Evolutionary conservation across 2,888 invertebrate genomes (phyloP).

Genomic region (Andrena chrysosceles): DNA sequence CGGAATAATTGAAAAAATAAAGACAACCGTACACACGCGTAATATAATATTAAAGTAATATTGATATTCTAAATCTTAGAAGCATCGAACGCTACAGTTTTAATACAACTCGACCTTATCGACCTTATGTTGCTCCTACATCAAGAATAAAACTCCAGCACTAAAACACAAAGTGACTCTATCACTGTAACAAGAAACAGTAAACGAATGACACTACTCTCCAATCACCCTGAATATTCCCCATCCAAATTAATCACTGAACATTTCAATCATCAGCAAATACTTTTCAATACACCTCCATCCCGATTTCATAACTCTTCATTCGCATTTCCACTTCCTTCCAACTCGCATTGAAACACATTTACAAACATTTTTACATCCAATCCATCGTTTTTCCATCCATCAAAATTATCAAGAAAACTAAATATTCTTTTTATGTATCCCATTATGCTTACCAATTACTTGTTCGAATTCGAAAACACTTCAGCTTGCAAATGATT

Average conservation of each 20-base stretch:
- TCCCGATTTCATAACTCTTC: neutral
- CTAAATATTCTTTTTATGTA: no score
- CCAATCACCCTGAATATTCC: neutral
- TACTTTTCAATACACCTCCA: neutral
- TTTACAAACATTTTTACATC: no score
- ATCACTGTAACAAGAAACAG: neutral
- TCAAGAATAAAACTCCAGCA: neutral
- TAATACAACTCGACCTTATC: no score
- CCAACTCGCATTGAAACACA: neutral
- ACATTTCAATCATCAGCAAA: neutral
- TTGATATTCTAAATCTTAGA: no score
- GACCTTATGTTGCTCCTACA: neutral
- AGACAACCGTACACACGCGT: no score
- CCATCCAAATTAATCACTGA: no score
- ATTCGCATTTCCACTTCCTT: neutral
- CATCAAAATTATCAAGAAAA: no score
- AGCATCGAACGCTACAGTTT: no score
- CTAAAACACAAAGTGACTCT: neutral
- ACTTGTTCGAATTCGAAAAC: neutral
- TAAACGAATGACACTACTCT: neutral
- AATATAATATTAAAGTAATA: no score
- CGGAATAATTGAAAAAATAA: no score
- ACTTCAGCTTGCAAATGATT: neutral
- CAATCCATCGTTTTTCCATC: no score
- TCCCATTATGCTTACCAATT: slow-evolving; percentile 10